Evolutionary conservation across 1,140 invertebrate species (phyloP).

Genomic region (Oppia nitens): DNA sequence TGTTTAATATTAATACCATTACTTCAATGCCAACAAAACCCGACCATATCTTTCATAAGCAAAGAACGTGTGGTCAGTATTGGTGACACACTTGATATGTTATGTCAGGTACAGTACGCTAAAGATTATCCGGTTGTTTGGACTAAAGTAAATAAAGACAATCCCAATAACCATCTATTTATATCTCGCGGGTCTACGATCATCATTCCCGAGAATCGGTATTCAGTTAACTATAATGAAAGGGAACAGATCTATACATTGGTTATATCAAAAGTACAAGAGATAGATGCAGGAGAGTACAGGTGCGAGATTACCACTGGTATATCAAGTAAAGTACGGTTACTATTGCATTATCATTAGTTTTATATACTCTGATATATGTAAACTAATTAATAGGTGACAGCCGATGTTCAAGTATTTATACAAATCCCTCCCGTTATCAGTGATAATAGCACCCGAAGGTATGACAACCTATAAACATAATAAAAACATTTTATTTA

Average conservation of each 20-base stretch:
- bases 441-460: slow-evolving; percentile 71
- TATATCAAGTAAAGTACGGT: slow-evolving; percentile 53
- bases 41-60: slow-evolving; percentile 75
- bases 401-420: slow-evolving; percentile 15
- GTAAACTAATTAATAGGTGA: slow-evolving; percentile 5
- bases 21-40: slow-evolving; percentile 63
- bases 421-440: slow-evolving; percentile 56
- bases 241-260: slow-evolving; percentile 58
- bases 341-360: slow-evolving; percentile 26
- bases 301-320: slow-evolving; percentile 68
- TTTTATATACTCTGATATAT: background rate
- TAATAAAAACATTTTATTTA: background rate
- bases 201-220: slow-evolving; percentile 63
- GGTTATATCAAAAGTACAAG: slow-evolving; percentile 79
- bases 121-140: slow-evolving; percentile 42
- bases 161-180: slow-evolving; percentile 17
- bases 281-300: slow-evolving; percentile 74
- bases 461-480: background rate
- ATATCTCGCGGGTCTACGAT: slow-evolving; percentile 59
- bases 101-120: slow-evolving; percentile 74
- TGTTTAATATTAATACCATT: too few relatives aligned
- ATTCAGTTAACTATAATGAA: slow-evolving; percentile 59
- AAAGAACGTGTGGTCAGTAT: slow-evolving; percentile 81
- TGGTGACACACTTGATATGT: slow-evolving; percentile 64
- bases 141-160: slow-evolving; percentile 18